phyloP scores from a whole-genome alignment of 2,113 vertebrate genomes.

The Tragelaphus scriptus region DNA sequence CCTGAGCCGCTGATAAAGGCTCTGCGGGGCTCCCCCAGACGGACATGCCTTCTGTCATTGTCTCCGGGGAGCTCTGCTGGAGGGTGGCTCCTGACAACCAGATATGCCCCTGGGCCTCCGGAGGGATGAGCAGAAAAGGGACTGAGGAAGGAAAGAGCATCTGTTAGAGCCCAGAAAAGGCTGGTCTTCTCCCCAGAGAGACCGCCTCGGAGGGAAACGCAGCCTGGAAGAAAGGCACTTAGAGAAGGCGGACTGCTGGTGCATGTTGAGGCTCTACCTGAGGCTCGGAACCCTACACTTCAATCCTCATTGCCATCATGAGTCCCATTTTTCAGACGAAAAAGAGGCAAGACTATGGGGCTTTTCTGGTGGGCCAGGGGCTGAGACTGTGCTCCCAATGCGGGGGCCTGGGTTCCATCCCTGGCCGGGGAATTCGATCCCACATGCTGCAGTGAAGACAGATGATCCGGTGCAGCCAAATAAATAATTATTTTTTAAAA shows the following conservation, averaged over 20 bases:
- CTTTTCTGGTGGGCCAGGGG: not conserved
- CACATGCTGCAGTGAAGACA: not conserved
- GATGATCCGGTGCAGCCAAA: not conserved
- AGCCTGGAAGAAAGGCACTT: not conserved
- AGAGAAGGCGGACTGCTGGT: not conserved
- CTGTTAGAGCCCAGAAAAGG: not conserved
- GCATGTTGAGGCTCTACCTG: rapidly evolving
- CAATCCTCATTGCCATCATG: not conserved
- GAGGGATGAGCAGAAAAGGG: not conserved
- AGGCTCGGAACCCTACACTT: not conserved
- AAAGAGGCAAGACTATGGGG: not conserved
- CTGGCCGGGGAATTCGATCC: not conserved
- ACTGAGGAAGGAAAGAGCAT: not conserved
- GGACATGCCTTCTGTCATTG: not conserved
- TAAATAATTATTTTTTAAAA: not conserved
- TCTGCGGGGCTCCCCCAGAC: not conserved
- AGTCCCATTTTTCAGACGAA: not conserved
- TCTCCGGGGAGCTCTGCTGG: not conserved
- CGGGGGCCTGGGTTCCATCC: not conserved
- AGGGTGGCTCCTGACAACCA: not conserved
- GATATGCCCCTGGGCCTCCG: not conserved
- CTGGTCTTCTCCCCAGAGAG: not conserved
- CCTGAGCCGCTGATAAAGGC: not conserved
- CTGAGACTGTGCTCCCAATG: not conserved
- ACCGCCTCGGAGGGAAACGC: not conserved